Percentiles rank a stretch among this genome's conserved stretches.
Conservation (phyloP, 2,888 invertebrate genomes). For the Stomorhina lunata region DNA sequence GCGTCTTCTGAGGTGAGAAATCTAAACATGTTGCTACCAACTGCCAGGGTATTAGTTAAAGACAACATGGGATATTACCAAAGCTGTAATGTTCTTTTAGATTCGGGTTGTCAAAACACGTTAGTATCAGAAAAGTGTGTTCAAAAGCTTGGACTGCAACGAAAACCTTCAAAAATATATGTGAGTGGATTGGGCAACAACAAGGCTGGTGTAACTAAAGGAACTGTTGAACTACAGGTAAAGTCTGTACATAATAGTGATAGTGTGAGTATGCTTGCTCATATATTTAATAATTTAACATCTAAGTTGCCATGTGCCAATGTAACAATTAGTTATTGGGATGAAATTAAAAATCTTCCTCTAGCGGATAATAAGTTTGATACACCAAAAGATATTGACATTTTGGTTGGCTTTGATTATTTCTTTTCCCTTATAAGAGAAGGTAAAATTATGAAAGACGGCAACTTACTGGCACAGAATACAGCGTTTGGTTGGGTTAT, state of each 20-base stretch:
- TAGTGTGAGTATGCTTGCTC: neutral
- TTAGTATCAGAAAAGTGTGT: conserved; percentile 15
- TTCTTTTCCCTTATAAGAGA: conserved; percentile 24
- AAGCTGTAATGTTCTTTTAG: conserved; percentile 19
- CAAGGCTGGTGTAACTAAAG: neutral
- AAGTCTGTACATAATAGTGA: neutral
- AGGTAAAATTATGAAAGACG: conserved; percentile 15
- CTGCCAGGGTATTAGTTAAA: conserved; percentile 19
- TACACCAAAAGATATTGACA: conserved; percentile 30
- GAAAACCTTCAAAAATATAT: too few species aligned
- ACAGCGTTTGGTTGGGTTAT: conserved; percentile 42
- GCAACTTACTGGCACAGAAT: conserved; percentile 20
- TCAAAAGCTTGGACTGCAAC: too few species aligned
- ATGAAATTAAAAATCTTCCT: conserved; percentile 36
- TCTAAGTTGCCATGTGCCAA: conserved; percentile 11
- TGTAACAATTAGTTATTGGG: conserved; percentile 19
- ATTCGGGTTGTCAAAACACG: conserved; percentile 41
- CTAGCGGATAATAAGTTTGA: conserved; percentile 38
- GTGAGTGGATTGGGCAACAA: neutral
- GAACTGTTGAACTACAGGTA: neutral
- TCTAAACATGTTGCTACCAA: conserved; percentile 26
- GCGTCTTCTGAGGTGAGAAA: neutral
- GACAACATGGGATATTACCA: conserved; percentile 45
- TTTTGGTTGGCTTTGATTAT: conserved; percentile 29
- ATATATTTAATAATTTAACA: conserved; percentile 13